phyloP scores from a whole-genome alignment of 1,140 invertebrate species.

The Heliconius hewitsoni region DNA sequence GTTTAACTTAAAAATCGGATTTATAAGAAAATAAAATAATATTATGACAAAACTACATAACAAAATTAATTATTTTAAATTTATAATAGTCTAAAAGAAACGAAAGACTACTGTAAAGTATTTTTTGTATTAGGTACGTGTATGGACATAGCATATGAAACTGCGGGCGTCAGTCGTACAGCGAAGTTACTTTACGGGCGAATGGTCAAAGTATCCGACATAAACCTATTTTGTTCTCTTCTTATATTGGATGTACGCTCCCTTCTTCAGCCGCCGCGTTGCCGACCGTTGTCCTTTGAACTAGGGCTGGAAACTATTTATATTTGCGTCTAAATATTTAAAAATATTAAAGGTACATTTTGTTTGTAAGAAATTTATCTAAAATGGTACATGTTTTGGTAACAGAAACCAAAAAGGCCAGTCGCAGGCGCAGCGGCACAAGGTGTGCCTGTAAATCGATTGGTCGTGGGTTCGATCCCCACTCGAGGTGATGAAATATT shows the following conservation, averaged over 20 bases:
- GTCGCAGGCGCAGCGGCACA: no score
- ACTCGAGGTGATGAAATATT: no score
- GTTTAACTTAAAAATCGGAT: no score
- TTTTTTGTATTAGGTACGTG: conserved; percentile 17
- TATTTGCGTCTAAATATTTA: background rate
- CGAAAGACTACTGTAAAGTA: background rate
- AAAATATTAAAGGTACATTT: no score
- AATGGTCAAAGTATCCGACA: conserved; percentile 80
- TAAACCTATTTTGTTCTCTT: conserved; percentile 82
- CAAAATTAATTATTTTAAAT: background rate
- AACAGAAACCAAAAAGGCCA: no score
- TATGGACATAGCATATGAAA: conserved; percentile 51
- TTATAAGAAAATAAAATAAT: no score
- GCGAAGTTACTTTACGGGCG: conserved; percentile 77
- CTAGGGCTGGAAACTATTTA: conserved; percentile 49
- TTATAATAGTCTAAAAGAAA: background rate
- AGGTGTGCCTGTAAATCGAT: no score
- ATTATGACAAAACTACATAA: background rate
- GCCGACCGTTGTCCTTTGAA: conserved; percentile 65
- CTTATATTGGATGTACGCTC: conserved; percentile 80
- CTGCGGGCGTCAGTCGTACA: conserved; percentile 66
- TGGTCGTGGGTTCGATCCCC: no score
- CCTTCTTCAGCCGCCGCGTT: conserved; percentile 72
- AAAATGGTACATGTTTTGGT: no score
- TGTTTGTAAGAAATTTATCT: no score